phyloP scores from a whole-genome alignment of 2,113 vertebrate genomes.

The Siniperca chuatsi region DNA sequence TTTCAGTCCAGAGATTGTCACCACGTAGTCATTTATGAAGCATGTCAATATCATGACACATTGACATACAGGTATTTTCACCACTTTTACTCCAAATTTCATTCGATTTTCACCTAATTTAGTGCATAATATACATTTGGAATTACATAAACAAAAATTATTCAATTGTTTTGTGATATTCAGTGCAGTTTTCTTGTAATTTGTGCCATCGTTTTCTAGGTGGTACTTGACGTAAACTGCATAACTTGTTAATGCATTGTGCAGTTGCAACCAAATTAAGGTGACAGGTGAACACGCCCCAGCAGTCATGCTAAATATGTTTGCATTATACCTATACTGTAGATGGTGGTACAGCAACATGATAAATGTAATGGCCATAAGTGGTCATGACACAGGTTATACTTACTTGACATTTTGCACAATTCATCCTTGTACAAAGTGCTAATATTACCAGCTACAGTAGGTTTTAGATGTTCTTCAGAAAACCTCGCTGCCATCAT shows the following conservation, averaged over 20 bases:
- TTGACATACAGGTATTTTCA: too few species aligned
- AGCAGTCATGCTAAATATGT: neutral
- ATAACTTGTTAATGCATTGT: neutral
- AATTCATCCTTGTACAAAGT: neutral
- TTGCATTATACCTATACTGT: neutral
- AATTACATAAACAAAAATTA: neutral
- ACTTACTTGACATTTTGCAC: neutral
- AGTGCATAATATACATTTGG: neutral
- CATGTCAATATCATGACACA: too few species aligned
- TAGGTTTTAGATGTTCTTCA: neutral
- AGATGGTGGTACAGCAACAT: slow-evolving; percentile 10
- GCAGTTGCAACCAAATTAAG: neutral
- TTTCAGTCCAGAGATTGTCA: too few species aligned
- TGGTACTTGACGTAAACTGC: neutral
- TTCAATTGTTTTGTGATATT: neutral
- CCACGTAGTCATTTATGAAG: too few species aligned
- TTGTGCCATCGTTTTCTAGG: too few species aligned
- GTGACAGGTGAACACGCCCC: neutral
- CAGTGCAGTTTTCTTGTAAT: neutral
- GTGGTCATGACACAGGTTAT: neutral
- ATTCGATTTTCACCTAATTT: neutral
- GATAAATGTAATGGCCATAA: neutral
- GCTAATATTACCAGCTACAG: neutral
- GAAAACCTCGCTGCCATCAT: neutral
- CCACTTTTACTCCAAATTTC: neutral